Evolutionary conservation across 2,888 invertebrate species (phyloP).

Genomic region (Diarsia brunnea): DNA sequence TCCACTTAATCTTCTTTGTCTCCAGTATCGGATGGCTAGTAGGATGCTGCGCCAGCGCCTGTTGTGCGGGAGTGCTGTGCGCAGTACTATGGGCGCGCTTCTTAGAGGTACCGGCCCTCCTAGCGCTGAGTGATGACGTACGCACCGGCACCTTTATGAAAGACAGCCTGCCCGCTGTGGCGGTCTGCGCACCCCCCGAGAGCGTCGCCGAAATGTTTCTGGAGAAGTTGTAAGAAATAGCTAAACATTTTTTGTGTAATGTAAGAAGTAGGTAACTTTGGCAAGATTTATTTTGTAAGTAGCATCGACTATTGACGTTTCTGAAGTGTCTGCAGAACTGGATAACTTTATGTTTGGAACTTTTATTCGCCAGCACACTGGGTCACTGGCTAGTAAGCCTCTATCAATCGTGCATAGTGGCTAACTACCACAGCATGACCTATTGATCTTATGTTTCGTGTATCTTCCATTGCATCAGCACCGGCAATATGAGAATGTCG

Average conservation of each 20-base stretch:
- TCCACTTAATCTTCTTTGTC: too few species aligned
- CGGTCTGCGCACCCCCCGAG: conserved; percentile 76
- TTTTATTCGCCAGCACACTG: background rate
- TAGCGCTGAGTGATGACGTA: conserved; percentile 74
- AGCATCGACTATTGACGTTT: too few species aligned
- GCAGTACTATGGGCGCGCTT: conserved; percentile 84
- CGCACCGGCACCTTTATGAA: conserved; percentile 45
- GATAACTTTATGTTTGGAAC: background rate
- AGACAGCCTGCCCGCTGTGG: conserved; percentile 73
- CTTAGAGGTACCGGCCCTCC: conserved; percentile 79
- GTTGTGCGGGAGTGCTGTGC: conserved; percentile 82
- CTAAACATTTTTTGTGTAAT: background rate
- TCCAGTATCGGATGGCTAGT: conserved; percentile 77
- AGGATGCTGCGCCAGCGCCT: conserved; percentile 80
- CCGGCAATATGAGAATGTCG: background rate
- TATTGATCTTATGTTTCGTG: too few species aligned
- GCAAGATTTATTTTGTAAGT: background rate
- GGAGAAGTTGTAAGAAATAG: conserved; percentile 72
- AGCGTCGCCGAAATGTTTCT: conserved; percentile 70
- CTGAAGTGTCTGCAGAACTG: background rate
- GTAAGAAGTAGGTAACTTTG: background rate
- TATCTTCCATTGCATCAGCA: background rate
- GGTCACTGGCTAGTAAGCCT: background rate
- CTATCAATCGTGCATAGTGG: background rate
- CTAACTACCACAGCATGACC: too few species aligned